Conservation (phyloP, 2,888 invertebrate genomes). For the Eupelmus urozonus region DNA sequence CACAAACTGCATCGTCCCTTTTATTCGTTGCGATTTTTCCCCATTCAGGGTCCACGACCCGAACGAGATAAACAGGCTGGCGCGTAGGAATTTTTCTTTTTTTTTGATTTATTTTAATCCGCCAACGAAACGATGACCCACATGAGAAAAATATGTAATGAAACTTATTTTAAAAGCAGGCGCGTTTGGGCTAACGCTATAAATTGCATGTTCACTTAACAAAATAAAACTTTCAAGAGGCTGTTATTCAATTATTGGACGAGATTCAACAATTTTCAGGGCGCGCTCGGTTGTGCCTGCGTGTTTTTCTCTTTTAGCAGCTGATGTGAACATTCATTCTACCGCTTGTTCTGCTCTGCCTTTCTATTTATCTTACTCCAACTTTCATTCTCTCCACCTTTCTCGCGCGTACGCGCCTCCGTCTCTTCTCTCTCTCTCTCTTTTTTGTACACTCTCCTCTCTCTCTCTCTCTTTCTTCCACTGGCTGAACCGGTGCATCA, state of each 20-base stretch:
- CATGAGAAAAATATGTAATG: not conserved
- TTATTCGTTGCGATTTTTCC: not conserved
- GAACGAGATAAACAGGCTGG: not conserved
- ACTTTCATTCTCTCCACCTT: conserved; percentile 32
- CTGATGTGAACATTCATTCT: conserved; percentile 30
- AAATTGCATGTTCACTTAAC: not conserved
- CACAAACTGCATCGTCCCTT: not conserved
- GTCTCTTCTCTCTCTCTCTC: conserved; percentile 11
- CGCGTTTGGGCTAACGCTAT: too few relatives aligned
- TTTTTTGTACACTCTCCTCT: conserved; percentile 24
- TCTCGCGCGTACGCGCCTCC: not conserved
- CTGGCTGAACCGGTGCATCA: conserved; percentile 10
- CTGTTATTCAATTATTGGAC: conserved; percentile 41
- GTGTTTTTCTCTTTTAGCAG: not conserved
- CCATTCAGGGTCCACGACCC: not conserved
- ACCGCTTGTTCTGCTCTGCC: conserved; percentile 28
- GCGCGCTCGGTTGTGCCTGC: too few relatives aligned
- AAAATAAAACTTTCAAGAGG: conserved; percentile 12
- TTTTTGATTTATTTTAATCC: not conserved
- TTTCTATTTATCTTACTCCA: conserved; percentile 40
- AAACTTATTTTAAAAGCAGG: conserved; percentile 1
- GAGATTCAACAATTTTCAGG: conserved; percentile 33
- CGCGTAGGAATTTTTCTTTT: not conserved
- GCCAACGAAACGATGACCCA: not conserved
- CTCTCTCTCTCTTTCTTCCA: conserved; percentile 52